phyloP scores from a whole-genome alignment of 2,888 invertebrate genomes.

The Tribolium freemani region DNA sequence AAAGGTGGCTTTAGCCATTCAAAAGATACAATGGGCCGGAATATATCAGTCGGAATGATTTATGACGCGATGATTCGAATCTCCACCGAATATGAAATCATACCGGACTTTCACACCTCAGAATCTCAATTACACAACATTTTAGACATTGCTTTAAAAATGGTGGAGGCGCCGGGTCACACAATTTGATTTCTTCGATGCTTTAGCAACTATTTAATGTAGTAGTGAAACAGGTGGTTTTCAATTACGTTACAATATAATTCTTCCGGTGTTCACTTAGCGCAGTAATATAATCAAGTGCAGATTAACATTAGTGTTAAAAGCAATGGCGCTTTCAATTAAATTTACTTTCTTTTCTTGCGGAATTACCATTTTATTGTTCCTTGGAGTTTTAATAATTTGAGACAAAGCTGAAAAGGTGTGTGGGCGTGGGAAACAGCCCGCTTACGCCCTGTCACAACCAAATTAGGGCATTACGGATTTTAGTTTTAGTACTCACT shows the following conservation, averaged over 20 bases:
- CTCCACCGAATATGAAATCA: slow-evolving; percentile 6
- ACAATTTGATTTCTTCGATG: neutral
- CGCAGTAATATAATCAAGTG: slow-evolving; percentile 7
- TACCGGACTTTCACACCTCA: too few species aligned
- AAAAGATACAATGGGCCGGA: slow-evolving; percentile 24
- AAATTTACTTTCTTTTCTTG: neutral
- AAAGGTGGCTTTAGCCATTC: slow-evolving; percentile 31
- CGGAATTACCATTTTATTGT: too few species aligned
- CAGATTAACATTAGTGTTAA: slow-evolving; percentile 17
- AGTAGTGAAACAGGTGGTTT: slow-evolving; percentile 16
- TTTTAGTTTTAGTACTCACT: slow-evolving; percentile 17
- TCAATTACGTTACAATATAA: slow-evolving; percentile 18
- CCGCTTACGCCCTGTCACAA: neutral
- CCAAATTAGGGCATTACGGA: slow-evolving; percentile 11
- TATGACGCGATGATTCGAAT: slow-evolving; percentile 28
- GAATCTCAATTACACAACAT: too few species aligned
- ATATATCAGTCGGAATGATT: slow-evolving; percentile 24
- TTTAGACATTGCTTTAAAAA: neutral
- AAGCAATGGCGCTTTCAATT: slow-evolving; percentile 5
- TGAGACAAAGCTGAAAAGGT: neutral
- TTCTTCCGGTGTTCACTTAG: slow-evolving; percentile 3
- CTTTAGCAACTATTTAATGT: neutral
- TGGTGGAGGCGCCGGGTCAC: neutral
- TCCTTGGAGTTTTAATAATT: neutral
- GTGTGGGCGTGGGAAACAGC: neutral